Conservation (phyloP, 53 echinoderm and acorn worm species). For the Glandiceps talaboti region DNA sequence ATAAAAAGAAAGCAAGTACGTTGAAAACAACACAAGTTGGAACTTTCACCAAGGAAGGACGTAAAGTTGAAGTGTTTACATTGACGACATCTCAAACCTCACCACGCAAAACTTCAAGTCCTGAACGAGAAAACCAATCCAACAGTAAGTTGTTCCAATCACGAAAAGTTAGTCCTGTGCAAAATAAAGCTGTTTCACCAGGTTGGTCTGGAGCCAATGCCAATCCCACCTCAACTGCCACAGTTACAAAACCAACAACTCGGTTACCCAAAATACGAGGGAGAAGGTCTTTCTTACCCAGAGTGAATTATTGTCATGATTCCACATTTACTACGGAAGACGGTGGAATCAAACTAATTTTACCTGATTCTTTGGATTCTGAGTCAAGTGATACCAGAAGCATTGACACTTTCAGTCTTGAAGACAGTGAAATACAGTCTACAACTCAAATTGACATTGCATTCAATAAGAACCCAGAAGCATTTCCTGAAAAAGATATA, state of each 20-base stretch:
- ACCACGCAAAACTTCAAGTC: background rate
- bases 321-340: background rate
- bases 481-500: no score
- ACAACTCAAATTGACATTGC: background rate
- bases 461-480: background rate
- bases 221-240: background rate
- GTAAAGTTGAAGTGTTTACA: background rate
- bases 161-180: slow-evolving; percentile 73
- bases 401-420: background rate
- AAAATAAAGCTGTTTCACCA: slow-evolving; percentile 61
- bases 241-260: background rate
- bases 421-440: background rate
- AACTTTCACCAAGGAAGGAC: background rate
- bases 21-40: background rate
- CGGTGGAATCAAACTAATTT: background rate
- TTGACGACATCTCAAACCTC: slow-evolving; percentile 4
- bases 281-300: background rate
- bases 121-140: slow-evolving; percentile 5
- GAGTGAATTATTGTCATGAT: background rate
- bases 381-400: background rate
- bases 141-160: slow-evolving; percentile 74
- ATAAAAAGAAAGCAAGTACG: slow-evolving; percentile 19
- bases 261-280: background rate
- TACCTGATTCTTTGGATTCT: background rate
- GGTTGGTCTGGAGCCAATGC: slow-evolving; percentile 46